These are phyloP conservation scores for Archips crataeganus DNA, from an alignment of 2,888 invertebrate genomes.

Conservation along the genomic window DNA sequence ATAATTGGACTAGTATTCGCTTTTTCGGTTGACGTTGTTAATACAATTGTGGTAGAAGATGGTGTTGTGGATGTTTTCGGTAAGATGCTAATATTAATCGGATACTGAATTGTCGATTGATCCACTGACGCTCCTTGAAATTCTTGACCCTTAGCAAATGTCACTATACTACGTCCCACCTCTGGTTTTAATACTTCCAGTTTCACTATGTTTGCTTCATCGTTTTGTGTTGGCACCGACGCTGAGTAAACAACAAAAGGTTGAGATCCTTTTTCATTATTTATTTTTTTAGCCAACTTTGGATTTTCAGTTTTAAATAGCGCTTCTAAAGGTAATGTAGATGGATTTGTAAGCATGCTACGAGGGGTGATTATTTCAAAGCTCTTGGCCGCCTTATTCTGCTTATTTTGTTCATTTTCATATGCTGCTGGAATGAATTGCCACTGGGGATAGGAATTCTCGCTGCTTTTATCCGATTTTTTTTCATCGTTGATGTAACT, in stretches of 20 bases:
- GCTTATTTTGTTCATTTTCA: conserved; percentile 69
- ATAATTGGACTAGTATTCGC: conserved; percentile 56
- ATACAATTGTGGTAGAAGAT: conserved; percentile 54
- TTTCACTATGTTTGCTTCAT: conserved; percentile 68
- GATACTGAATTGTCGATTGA: conserved; percentile 59
- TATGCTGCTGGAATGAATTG: conserved; percentile 82
- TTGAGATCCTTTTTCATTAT: conserved; percentile 58
- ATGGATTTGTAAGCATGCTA: conserved; percentile 81
- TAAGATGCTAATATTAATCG: conserved; percentile 64
- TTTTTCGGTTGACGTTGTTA: conserved; percentile 44
- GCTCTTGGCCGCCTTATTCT: conserved; percentile 61
- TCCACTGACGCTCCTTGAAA: conserved; percentile 67
- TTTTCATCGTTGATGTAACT: conserved; percentile 75
- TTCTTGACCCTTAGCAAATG: conserved; percentile 76
- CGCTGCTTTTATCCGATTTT: conserved; percentile 60
- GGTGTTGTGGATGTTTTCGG: conserved; percentile 49
- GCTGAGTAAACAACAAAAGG: conserved; percentile 82
- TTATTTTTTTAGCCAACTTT: conserved; percentile 60
- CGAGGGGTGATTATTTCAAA: conserved; percentile 76
- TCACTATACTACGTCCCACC: conserved; percentile 67
- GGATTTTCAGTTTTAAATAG: conserved; percentile 87
- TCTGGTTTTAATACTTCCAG: conserved; percentile 68
- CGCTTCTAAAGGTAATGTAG: conserved; percentile 89
- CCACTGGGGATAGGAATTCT: conserved; percentile 65
- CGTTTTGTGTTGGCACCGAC: conserved; percentile 64